Conservation (phyloP, 2,113 vertebrate species). For the Ptyas mucosa region DNA sequence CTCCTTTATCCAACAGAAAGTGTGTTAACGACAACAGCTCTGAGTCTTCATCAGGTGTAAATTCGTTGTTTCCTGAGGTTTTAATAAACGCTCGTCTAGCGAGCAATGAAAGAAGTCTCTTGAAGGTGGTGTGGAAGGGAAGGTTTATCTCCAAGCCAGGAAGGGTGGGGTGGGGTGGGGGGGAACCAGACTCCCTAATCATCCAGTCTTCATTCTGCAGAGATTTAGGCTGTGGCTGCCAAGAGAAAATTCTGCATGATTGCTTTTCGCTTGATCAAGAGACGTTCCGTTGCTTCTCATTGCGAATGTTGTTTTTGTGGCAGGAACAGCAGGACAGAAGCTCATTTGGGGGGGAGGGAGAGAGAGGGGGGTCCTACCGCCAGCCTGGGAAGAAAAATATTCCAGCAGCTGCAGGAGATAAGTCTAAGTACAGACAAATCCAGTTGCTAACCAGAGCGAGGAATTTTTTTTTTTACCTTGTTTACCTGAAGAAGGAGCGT, state of each 20-base stretch:
- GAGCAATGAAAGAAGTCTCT: constrained; percentile 26
- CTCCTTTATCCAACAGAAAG: constrained; percentile 21
- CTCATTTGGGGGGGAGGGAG: constrained; percentile 22
- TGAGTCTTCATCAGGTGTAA: constrained; percentile 36
- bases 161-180: not conserved
- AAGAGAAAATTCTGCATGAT: constrained; percentile 35
- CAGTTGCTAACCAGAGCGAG: constrained; percentile 8
- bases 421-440: constrained; percentile 21
- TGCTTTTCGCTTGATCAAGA: constrained; percentile 38
- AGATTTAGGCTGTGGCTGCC: constrained; percentile 24
- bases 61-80: constrained; percentile 54
- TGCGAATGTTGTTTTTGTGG: constrained; percentile 42
- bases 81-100: constrained; percentile 51
- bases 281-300: constrained; percentile 17
- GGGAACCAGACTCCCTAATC: constrained; percentile 26
- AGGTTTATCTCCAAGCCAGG: constrained; percentile 47
- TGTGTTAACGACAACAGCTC: constrained; percentile 34
- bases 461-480: not conserved
- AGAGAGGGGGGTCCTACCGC: not conserved
- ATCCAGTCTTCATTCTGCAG: constrained; percentile 27
- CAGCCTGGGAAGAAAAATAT: not conserved
- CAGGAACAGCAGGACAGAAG: constrained; percentile 22
- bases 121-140: constrained; percentile 33
- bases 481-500: constrained; percentile 23
- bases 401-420: constrained; percentile 1